These are phyloP conservation scores for Chloromyia formosa DNA, from an alignment of 2,888 invertebrate genomes.

Conservation along the genomic window DNA sequence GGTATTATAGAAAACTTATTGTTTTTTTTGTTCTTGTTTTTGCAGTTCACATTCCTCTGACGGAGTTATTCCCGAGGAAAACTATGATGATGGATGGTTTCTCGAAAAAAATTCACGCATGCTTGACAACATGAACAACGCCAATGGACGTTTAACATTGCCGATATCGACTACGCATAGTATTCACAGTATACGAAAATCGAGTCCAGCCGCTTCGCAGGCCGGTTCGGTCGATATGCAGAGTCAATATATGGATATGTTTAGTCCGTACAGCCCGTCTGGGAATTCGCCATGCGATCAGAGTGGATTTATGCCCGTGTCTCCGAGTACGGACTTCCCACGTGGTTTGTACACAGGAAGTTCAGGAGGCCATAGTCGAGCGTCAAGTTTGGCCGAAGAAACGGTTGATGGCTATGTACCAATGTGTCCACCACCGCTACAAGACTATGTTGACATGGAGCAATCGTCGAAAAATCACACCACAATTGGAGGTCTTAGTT, in stretches of 20 bases:
- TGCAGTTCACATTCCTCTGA: constrained; percentile 55
- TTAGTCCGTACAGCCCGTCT: constrained; percentile 67
- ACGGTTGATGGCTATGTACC: constrained; percentile 70
- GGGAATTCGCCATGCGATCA: constrained; percentile 65
- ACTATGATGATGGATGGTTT: constrained; percentile 65
- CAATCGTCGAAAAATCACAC: constrained; percentile 57
- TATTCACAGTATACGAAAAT: constrained; percentile 47
- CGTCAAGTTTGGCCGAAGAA: constrained; percentile 70
- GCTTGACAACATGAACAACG: constrained; percentile 51
- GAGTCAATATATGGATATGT: constrained; percentile 65
- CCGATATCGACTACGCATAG: constrained; percentile 44
- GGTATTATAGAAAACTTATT: constrained; percentile 16
- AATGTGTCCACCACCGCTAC: constrained; percentile 68
- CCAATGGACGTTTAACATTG: constrained; percentile 44
- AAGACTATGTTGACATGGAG: constrained; percentile 72
- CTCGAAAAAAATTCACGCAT: constrained; percentile 49
- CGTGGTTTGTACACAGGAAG: constrained; percentile 56
- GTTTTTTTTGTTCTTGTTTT: constrained; percentile 24
- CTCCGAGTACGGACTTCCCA: constrained; percentile 60
- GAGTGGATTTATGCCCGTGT: constrained; percentile 68
- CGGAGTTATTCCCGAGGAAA: constrained; percentile 71
- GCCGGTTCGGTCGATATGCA: constrained; percentile 50
- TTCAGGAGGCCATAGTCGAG: constrained; percentile 70
- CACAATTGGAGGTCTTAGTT: constrained; percentile 64
- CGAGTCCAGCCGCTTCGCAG: constrained; percentile 49